Base-by-base conservation (phyloP, 1,140 invertebrate genomes). In the Diuraphis noxia region DNA sequence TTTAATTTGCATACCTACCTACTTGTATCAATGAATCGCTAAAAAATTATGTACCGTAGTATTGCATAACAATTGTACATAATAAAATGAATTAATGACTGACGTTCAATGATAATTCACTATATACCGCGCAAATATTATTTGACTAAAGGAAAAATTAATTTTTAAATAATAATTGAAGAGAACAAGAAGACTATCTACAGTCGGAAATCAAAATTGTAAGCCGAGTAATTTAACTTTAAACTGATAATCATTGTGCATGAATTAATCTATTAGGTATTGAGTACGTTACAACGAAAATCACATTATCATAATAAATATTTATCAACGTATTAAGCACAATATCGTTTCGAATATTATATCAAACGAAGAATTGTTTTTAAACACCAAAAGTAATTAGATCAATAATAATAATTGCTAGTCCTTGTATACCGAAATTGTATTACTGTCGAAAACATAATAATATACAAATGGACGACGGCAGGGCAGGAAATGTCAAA, bases 401-500 rank as follows among this genome's bases (percentile, higher is more conserved):
- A 72, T n/a, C 56, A 72, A n/a, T n/a, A 63, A 52, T 56, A 52
- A 30, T n/a, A n/a, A 72, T 72, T 72, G 56, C 30, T 72, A 72
- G 13, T 72, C 23, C 10, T 72, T 72, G 4, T 63, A n/a, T 9
- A 41, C 23, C 30, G 79, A 81, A 40, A 81, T 81, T 23, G 6
- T 25, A 41, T 10, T 52, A 41, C 25, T n/a, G 40, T 84, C 30
- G 40, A 43, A n/a, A 41, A 13, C 13, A 30, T 56, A 56, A 19
- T 30, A 34, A 36, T 79, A 8, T 36, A 82, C 30, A 41, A n/a
- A 82, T 82, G 38, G n/a, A 19, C 10, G 34, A 79, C 23, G 40
- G 40, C 56, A 34, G 4, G 46, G 36, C 46, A 52, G 85, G 85
- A 52, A 86, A 86, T 36, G 85, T 86, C 34, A n/a, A 86, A 86